A percentile compares a stretch with the other conserved stretches of the same genome.
These are phyloP conservation scores for Syrphus vitripennis DNA, from an alignment of 2,888 invertebrate species.

Conservation along the genomic window DNA sequence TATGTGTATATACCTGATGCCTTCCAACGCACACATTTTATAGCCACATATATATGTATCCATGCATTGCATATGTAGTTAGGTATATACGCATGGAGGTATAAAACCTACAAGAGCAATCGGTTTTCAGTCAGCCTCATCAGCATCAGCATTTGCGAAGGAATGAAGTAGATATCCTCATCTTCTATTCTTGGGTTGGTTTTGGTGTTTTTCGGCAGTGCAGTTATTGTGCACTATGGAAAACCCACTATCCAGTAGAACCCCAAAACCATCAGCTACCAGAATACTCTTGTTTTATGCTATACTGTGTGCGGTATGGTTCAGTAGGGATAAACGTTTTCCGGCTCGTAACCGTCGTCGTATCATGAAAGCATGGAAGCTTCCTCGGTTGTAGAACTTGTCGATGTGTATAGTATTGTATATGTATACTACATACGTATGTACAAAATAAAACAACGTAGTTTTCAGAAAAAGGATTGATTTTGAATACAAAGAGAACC, in stretches of 20 bases:
- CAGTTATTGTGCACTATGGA: background rate
- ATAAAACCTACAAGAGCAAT: conserved; percentile 7
- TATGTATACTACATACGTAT: background rate
- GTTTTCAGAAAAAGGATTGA: conserved; percentile 11
- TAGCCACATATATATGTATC: background rate
- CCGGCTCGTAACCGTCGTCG: background rate
- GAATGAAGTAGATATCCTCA: background rate
- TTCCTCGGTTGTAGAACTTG: background rate
- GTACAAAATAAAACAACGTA: conserved; percentile 6
- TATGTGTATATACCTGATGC: background rate
- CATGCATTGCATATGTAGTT: too few relatives aligned
- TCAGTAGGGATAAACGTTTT: background rate
- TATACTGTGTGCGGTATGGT: background rate
- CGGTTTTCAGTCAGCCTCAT: background rate
- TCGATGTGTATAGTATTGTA: background rate
- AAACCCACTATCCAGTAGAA: background rate
- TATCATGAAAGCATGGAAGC: background rate
- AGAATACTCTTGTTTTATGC: background rate
- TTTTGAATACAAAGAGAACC: conserved; percentile 26
- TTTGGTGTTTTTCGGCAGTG: conserved; percentile 36
- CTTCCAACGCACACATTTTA: background rate
- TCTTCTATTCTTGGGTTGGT: conserved; percentile 6
- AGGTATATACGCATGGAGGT: background rate
- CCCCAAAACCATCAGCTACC: background rate
- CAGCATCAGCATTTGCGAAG: background rate